These are phyloP conservation scores for Todiramphus chloris DNA, from an alignment of 2,113 vertebrate genomes.

Conservation along the genomic window DNA sequence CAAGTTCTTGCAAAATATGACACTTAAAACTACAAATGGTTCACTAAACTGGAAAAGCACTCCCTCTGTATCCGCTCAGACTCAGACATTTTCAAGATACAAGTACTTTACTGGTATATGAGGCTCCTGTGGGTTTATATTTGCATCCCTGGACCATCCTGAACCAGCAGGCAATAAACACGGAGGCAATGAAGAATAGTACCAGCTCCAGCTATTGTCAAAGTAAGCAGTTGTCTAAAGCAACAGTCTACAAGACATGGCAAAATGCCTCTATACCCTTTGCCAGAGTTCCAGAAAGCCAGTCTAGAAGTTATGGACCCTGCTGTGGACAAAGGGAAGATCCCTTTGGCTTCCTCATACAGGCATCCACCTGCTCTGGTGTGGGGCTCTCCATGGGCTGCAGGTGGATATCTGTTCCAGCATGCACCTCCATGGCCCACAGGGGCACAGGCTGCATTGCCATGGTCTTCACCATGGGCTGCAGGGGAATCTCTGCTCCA, in stretches of 20 bases:
- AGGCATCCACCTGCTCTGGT: too few relatives aligned
- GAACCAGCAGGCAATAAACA: background rate
- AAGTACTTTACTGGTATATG: background rate
- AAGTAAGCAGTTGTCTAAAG: background rate
- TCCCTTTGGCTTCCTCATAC: background rate
- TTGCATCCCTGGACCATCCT: background rate
- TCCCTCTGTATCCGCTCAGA: background rate
- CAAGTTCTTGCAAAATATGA: conserved; percentile 49
- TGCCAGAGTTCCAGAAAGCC: background rate
- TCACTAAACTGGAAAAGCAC: conserved; percentile 33
- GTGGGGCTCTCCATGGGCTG: background rate
- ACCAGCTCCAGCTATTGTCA: background rate
- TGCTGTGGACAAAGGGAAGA: background rate
- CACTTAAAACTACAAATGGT: conserved; percentile 30
- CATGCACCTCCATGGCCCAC: background rate
- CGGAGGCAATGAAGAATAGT: background rate
- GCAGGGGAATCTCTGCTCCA: too few relatives aligned
- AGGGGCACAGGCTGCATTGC: background rate
- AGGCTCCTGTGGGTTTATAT: background rate
- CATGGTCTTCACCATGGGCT: background rate
- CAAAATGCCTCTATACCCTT: background rate
- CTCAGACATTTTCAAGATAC: background rate
- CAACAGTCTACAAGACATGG: background rate
- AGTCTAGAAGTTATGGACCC: background rate
- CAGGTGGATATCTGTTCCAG: background rate